These are phyloP conservation scores for Phalera bucephala DNA, from an alignment of 2,888 invertebrate genomes.

Conservation along the genomic window DNA sequence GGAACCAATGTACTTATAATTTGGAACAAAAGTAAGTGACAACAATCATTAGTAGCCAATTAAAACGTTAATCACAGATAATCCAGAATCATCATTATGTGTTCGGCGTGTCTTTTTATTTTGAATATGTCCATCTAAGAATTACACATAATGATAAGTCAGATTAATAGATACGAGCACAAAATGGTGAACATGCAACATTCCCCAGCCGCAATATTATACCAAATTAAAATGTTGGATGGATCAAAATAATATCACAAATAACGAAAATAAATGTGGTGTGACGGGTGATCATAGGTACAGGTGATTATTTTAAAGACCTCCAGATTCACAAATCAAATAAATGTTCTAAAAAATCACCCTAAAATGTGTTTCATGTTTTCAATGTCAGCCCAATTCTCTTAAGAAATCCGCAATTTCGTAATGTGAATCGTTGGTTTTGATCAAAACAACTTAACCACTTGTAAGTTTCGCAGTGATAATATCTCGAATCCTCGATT, in stretches of 20 bases:
- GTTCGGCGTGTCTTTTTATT: too few relatives aligned
- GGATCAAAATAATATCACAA: constrained; percentile 62
- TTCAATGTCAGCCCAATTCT: constrained; percentile 19
- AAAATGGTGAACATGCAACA: constrained; percentile 70
- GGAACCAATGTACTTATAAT: constrained; percentile 46
- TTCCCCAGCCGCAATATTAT: constrained; percentile 81
- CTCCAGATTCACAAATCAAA: constrained; percentile 28
- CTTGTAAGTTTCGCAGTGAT: constrained; percentile 23
- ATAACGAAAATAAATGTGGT: constrained; percentile 51
- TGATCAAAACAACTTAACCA: constrained; percentile 23
- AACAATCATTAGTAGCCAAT: constrained; percentile 46
- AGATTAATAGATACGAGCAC: constrained; percentile 43
- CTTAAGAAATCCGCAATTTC: constrained; percentile 15
- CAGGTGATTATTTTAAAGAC: constrained; percentile 48
- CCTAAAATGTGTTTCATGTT: constrained; percentile 31
- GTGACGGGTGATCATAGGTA: constrained; percentile 67
- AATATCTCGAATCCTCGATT: constrained; percentile 27
- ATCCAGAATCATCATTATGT: constrained; percentile 42
- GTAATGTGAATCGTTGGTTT: constrained; percentile 24
- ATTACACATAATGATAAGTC: constrained; percentile 46
- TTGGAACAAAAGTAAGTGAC: constrained; percentile 27
- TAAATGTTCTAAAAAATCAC: constrained; percentile 31
- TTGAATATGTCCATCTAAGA: too few relatives aligned
- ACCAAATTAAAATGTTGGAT: constrained; percentile 73
- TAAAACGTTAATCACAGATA: constrained; percentile 31